phyloP scores from a whole-genome alignment of 2,113 vertebrate genomes.

The Oxyura jamaicensis region DNA sequence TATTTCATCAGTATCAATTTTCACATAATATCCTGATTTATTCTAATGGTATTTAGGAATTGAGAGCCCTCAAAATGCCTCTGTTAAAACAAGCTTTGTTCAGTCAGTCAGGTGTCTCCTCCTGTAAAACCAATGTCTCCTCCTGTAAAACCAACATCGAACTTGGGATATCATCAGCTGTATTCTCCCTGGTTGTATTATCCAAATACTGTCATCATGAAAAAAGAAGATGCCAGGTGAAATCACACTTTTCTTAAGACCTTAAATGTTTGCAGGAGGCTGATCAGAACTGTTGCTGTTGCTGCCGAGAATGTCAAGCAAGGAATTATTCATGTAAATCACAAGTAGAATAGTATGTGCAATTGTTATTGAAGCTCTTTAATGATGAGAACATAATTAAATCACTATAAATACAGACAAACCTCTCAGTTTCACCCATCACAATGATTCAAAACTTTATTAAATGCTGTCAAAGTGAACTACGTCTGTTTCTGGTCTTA shows the following conservation, averaged over 20 bases:
- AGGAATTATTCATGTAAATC: not conserved
- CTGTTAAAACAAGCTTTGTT: not conserved
- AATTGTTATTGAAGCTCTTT: not conserved
- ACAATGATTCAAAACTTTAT: not conserved
- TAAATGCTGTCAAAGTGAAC: not conserved
- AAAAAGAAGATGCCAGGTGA: not conserved
- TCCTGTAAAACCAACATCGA: not conserved
- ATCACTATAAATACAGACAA: not conserved
- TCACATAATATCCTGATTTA: not conserved
- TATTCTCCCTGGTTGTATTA: not conserved
- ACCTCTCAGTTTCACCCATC: not conserved
- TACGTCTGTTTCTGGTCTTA: not conserved
- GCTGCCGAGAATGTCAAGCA: not conserved
- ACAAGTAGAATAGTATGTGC: not conserved
- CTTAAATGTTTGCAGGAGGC: not conserved
- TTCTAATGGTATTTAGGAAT: not conserved
- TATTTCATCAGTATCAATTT: not conserved
- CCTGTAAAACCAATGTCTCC: not conserved
- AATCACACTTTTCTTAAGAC: not conserved
- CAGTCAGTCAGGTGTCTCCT: not conserved
- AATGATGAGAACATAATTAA: not conserved
- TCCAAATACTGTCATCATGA: fast-evolving
- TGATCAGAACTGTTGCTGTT: not conserved
- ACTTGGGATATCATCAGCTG: not conserved
- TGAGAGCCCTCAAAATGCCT: not conserved